Conservation (phyloP, 2,797 vertebrate species). For the Anableps anableps region DNA sequence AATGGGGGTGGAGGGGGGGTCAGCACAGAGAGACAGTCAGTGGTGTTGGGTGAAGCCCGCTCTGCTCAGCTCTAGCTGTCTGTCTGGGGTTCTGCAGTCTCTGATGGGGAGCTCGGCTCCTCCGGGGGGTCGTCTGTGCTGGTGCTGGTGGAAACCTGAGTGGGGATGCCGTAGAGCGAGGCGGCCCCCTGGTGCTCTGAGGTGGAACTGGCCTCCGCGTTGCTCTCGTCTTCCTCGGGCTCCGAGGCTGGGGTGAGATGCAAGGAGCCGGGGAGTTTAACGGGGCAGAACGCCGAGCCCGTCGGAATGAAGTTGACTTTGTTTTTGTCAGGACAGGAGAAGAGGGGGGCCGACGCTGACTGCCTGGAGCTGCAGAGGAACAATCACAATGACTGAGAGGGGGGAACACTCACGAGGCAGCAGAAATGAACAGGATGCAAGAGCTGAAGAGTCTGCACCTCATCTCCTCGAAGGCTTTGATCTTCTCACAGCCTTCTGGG, state of each 20-base stretch:
- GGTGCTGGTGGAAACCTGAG: constrained; percentile 91
- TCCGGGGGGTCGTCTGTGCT: constrained; percentile 86
- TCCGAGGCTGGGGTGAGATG: constrained; percentile 80
- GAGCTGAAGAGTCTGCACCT: constrained; percentile 82
- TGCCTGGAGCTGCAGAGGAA: constrained; percentile 86
- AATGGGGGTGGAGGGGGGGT: constrained; percentile 52
- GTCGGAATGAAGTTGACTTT: constrained; percentile 99
- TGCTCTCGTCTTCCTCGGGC: constrained; percentile 79
- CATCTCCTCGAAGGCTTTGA: constrained; percentile 98
- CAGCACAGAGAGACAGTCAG: constrained; percentile 73
- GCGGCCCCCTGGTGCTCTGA: constrained; percentile 77
- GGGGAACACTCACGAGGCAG: not conserved
- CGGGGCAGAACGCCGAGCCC: constrained; percentile 97
- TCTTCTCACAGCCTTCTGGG: constrained; percentile 98
- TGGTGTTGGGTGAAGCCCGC: constrained; percentile 84
- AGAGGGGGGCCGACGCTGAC: constrained; percentile 88
- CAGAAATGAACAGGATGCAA: not conserved
- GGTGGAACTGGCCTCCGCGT: constrained; percentile 73
- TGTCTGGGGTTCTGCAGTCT: constrained; percentile 71
- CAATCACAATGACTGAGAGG: not conserved
- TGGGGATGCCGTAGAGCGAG: constrained; percentile 74
- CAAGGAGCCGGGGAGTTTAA: constrained; percentile 89
- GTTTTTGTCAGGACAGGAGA: constrained; percentile 99
- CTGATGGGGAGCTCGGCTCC: constrained; percentile 66
- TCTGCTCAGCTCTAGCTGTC: constrained; percentile 87